phyloP scores from a whole-genome alignment of 2,113 vertebrate species.

The Pterocles gutturalis region DNA sequence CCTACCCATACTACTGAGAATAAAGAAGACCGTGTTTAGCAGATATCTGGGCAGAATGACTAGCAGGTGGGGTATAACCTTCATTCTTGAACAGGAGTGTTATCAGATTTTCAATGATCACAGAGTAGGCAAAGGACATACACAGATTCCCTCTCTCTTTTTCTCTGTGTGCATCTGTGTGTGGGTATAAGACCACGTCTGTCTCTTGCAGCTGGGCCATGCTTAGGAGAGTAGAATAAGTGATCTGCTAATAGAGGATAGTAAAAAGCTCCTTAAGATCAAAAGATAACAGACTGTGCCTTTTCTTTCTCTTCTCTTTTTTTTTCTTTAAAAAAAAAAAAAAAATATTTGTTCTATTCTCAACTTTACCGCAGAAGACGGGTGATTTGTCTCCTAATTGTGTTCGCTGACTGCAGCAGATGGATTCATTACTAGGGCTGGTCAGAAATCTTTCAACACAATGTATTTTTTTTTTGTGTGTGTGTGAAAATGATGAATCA shows the following conservation, averaged over 20 bases:
- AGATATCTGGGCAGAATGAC: constrained; percentile 32
- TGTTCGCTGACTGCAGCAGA: constrained; percentile 50
- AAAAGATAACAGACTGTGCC: neutral
- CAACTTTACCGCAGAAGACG: neutral
- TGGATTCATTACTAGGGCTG: constrained; percentile 63
- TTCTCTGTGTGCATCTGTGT: neutral
- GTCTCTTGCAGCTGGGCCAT: neutral
- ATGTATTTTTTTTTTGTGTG: neutral
- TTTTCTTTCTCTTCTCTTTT: neutral
- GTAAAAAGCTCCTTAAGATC: constrained; percentile 17
- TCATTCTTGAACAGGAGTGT: constrained; percentile 24
- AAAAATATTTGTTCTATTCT: neutral
- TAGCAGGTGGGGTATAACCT: constrained; percentile 40
- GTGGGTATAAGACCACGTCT: neutral
- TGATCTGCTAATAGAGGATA: neutral
- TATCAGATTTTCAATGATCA: constrained; percentile 55
- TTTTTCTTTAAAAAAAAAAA: neutral
- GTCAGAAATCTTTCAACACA: constrained; percentile 61
- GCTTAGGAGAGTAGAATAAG: constrained; percentile 3
- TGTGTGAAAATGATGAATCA: constrained; percentile 65
- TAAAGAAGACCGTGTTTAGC: constrained; percentile 53
- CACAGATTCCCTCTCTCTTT: neutral
- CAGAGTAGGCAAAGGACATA: neutral
- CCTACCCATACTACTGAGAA: neutral
- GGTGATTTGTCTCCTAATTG: constrained; percentile 51